phyloP scores from a whole-genome alignment of 2,113 vertebrate genomes.

The Oreotrochilus melanogaster region DNA sequence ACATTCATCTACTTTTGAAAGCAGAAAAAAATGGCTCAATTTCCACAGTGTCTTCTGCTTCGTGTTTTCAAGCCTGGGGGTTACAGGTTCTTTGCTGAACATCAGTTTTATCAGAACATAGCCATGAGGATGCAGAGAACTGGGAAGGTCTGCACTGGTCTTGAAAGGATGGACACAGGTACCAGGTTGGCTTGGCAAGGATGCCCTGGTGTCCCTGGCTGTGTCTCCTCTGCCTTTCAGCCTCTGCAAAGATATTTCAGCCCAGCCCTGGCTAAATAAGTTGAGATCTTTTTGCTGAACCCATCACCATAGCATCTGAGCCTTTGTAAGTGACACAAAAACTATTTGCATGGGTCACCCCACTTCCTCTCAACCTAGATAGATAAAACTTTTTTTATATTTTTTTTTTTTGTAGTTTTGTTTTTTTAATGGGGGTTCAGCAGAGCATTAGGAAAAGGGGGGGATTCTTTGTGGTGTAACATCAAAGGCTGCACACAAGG shows the following conservation, averaged over 20 bases:
- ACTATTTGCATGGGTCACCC: conserved; percentile 57
- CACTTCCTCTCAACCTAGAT: conserved; percentile 40
- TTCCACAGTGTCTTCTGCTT: not conserved
- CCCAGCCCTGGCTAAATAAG: not conserved
- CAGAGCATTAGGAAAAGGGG: conserved; percentile 28
- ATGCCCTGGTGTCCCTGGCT: not conserved
- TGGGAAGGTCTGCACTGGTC: not conserved
- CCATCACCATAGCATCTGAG: not conserved
- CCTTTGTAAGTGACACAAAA: conserved; percentile 54
- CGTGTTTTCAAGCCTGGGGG: not conserved
- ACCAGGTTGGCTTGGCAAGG: not conserved
- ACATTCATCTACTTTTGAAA: not conserved
- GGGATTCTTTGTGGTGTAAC: conserved; percentile 44
- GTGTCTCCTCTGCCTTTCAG: not conserved
- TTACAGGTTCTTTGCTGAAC: not conserved
- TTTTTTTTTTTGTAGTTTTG: conserved; percentile 17
- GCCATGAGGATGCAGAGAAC: fast-evolving
- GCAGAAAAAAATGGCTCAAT: not conserved
- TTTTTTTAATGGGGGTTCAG: conserved; percentile 24
- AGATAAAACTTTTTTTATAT: not conserved
- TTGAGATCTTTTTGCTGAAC: not conserved
- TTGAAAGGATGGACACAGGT: not conserved
- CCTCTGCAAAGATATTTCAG: not conserved
- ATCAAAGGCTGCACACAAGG: conserved; percentile 59
- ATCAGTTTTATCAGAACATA: not conserved